phyloP scores from a whole-genome alignment of 92 coral and sea anemone genomes.

The Diadumene lineata region DNA sequence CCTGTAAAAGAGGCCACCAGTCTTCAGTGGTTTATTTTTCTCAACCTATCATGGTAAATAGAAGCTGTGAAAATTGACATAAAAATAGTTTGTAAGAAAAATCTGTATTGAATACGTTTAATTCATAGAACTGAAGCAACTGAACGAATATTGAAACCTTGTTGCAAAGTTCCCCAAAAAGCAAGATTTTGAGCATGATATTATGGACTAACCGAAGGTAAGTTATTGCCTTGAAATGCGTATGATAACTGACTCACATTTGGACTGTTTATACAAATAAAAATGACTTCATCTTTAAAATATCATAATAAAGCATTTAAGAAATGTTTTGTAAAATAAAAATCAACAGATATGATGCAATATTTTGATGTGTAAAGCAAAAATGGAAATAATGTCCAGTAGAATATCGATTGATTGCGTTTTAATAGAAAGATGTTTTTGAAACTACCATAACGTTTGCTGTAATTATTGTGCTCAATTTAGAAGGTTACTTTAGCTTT shows the following conservation, averaged over 20 bases:
- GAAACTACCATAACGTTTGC: too few species aligned
- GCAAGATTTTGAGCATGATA: background rate
- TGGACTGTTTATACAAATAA: background rate
- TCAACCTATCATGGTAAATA: constrained; percentile 1
- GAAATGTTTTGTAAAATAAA: background rate
- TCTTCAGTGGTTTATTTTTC: constrained; percentile 18
- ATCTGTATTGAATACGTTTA: background rate
- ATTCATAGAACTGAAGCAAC: background rate
- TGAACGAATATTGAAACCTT: background rate
- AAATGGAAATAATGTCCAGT: too few species aligned
- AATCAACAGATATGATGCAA: too few species aligned
- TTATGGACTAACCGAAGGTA: too few species aligned
- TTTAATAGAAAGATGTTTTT: too few species aligned
- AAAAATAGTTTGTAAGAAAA: background rate
- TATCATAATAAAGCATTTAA: background rate
- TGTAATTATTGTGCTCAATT: too few species aligned
- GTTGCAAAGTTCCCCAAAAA: background rate
- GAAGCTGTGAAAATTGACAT: background rate
- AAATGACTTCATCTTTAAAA: background rate
- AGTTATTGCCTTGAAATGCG: background rate
- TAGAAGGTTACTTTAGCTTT: too few species aligned
- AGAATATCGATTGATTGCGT: too few species aligned
- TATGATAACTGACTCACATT: background rate
- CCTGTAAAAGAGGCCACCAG: constrained; percentile 34
- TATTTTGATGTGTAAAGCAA: too few species aligned